Conservation (phyloP, 2,888 invertebrate species). For the Tethea ocularis region DNA sequence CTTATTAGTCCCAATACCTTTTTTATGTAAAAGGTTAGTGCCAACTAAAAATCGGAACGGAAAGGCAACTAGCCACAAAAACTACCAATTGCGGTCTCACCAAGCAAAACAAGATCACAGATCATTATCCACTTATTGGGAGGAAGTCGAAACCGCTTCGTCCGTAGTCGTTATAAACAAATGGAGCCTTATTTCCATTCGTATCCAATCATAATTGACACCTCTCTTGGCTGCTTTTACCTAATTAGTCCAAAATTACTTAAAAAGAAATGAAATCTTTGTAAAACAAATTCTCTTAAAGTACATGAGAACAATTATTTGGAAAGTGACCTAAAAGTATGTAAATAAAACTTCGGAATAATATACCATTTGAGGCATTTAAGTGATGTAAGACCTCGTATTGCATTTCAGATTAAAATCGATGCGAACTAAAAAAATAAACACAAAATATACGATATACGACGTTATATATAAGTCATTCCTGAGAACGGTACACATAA, state of each 20-base stretch:
- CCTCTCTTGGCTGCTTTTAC: background rate
- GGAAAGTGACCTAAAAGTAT: background rate
- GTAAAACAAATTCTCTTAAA: background rate
- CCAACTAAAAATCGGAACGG: conserved; percentile 54
- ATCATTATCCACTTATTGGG: conserved; percentile 77
- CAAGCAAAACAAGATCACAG: conserved; percentile 64
- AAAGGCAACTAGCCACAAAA: conserved; percentile 55
- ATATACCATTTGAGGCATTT: too few species aligned
- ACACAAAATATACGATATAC: conserved; percentile 18
- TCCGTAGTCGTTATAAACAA: conserved; percentile 59
- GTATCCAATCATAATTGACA: conserved; percentile 1
- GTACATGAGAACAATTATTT: too few species aligned
- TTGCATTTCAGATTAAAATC: conserved; percentile 27
- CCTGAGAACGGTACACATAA: conserved; percentile 32
- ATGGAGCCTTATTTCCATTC: conserved; percentile 47
- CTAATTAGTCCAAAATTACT: background rate
- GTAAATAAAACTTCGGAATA: too few species aligned
- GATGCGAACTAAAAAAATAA: conserved; percentile 16
- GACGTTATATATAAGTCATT: conserved; percentile 22
- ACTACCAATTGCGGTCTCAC: conserved; percentile 58
- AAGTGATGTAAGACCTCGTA: conserved; percentile 15
- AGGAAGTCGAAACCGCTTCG: conserved; percentile 72
- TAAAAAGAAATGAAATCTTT: background rate
- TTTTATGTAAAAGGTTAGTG: background rate
- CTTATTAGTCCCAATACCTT: background rate